Conservation (phyloP, 2,888 invertebrate genomes). For the Anoplius nigerrimus region DNA sequence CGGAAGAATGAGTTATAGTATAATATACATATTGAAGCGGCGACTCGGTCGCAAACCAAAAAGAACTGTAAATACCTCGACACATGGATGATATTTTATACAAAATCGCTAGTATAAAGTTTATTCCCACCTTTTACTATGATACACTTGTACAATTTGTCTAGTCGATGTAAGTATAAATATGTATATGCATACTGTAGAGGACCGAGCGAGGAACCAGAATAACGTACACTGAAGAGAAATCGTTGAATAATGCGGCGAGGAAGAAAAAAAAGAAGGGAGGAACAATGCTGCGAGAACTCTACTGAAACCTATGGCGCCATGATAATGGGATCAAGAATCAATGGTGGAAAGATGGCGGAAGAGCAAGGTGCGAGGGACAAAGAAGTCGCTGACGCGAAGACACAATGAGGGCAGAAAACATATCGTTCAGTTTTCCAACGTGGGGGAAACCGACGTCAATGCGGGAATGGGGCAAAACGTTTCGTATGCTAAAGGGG, state of each 20-base stretch:
- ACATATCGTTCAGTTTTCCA: conserved; percentile 64
- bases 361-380: conserved; percentile 24
- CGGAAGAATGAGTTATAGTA: neutral
- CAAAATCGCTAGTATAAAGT: conserved; percentile 63
- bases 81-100: conserved; percentile 72
- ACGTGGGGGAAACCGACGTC: conserved; percentile 13
- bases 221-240: conserved; percentile 54
- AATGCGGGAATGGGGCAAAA: neutral
- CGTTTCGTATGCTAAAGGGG: neutral
- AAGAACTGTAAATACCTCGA: conserved; percentile 66
- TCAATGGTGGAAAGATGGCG: conserved; percentile 14
- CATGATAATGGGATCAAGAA: conserved; percentile 41
- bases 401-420: conserved; percentile 26
- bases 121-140: conserved; percentile 53
- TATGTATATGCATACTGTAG: conserved; percentile 48
- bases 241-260: conserved; percentile 8
- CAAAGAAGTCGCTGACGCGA: conserved; percentile 18
- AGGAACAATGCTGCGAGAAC: too few species aligned
- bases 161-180: conserved; percentile 60
- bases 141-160: conserved; percentile 56
- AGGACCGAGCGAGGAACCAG: conserved; percentile 42
- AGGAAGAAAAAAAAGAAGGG: conserved; percentile 5
- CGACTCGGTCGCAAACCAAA: conserved; percentile 31
- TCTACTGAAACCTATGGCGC: neutral
- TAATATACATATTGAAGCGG: conserved; percentile 32